Evolutionary conservation across 2,888 invertebrate species (phyloP).

Genomic region (Oxytorus armatus): DNA sequence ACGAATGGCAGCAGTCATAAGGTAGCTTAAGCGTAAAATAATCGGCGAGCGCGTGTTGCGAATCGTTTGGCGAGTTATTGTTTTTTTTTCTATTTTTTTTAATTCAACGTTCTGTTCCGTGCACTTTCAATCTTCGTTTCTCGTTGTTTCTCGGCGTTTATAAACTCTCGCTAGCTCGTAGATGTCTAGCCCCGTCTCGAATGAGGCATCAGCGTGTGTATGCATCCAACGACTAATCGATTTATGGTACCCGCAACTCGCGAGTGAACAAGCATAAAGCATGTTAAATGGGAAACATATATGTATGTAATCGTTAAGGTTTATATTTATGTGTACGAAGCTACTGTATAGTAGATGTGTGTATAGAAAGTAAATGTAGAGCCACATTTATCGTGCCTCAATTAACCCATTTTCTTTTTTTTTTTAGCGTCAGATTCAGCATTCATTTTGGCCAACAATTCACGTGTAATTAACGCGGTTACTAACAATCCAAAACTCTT

Average conservation of each 20-base stretch:
- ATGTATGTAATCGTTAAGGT: background rate
- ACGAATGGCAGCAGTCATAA: slow-evolving; percentile 37
- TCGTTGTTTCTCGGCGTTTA: background rate
- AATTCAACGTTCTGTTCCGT: background rate
- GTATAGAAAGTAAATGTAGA: no score
- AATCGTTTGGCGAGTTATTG: slow-evolving; percentile 41
- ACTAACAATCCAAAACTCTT: no score
- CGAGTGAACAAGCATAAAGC: slow-evolving; percentile 29
- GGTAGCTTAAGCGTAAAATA: slow-evolving; percentile 62
- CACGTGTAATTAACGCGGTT: no score
- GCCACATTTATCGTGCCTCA: no score
- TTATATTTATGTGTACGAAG: no score
- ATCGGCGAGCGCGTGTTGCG: slow-evolving; percentile 56
- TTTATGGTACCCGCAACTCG: slow-evolving; percentile 41
- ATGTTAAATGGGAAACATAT: slow-evolving; percentile 25
- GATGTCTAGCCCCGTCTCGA: no score
- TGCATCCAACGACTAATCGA: slow-evolving; percentile 35
- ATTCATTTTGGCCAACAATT: no score
- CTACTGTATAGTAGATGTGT: no score
- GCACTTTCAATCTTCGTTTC: slow-evolving; percentile 8
- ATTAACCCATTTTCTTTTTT: no score
- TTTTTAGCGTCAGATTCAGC: no score
- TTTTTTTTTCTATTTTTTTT: slow-evolving; percentile 3
- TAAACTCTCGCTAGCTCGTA: background rate
- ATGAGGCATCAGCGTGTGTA: no score